A percentile compares a stretch with the other conserved stretches of the same genome.
Evolutionary conservation across 2,797 vertebrate genomes (phyloP).

Genomic region (Gymnodraco acuticeps): DNA sequence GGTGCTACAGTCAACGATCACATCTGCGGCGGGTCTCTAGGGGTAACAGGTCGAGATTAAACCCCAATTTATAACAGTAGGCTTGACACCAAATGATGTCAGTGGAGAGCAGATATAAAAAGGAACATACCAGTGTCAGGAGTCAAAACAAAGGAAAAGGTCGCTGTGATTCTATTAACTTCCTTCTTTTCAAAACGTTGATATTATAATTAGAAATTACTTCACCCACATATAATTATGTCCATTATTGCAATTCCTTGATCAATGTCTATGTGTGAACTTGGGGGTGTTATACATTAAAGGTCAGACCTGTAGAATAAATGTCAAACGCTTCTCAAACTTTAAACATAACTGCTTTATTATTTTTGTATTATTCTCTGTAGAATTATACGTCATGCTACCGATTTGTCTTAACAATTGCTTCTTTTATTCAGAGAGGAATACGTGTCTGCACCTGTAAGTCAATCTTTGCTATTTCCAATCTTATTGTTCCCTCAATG

Average conservation of each 20-base stretch:
- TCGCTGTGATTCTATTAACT: not conserved
- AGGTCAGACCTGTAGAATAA: constrained; percentile 23
- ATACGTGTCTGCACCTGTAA: not conserved
- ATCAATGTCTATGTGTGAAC: constrained; percentile 6
- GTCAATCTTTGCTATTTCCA: not conserved
- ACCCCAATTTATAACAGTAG: constrained; percentile 25
- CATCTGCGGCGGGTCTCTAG: constrained; percentile 34
- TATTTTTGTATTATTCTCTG: not conserved
- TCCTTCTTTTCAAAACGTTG: not conserved
- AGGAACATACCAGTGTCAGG: constrained; percentile 4
- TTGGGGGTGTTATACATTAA: constrained; percentile 1
- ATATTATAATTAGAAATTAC: constrained; percentile 20
- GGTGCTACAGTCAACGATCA: constrained; percentile 45
- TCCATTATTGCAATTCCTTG: constrained; percentile 19
- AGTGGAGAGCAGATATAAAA: constrained; percentile 14
- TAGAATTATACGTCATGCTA: not conserved
- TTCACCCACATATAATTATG: not conserved
- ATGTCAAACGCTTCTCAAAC: constrained; percentile 2
- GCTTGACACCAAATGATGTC: constrained; percentile 16
- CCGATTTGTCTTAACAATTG: not conserved
- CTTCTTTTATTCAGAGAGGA: not conserved
- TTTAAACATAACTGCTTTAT: not conserved
- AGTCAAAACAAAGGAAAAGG: constrained; percentile 19
- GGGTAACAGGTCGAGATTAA: constrained; percentile 50
- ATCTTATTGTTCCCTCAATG: constrained; percentile 21